Base-by-base conservation (phyloP, 2,888 invertebrate genomes). In the Limnephilus lunatus region DNA sequence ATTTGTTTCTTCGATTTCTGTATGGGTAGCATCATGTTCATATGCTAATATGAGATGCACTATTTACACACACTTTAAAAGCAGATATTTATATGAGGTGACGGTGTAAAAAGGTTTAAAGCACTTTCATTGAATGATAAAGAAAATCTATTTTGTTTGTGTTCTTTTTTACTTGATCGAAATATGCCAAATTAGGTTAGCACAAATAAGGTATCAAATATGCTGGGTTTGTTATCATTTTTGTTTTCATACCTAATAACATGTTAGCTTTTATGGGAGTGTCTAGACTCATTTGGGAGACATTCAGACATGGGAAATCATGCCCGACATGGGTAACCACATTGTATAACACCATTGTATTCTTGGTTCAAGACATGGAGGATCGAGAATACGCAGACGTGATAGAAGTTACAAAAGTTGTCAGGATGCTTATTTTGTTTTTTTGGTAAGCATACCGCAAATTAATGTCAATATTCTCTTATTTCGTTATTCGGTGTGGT, bases 1-100 rank as follows among this genome's bases (percentile, higher is more conserved):
- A 91, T 91, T 91, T 91, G 91, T 91, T 88, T 91, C 81, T 91
- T 82, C 91, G 91, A 91, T 91, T 91, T 83, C 88, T 91, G 91
- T 82, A 91, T 68, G 83, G 81, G 53, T 68, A 91, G 30, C 91
- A 53, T 89, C 82, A 81, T 91, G 88, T 31, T 19, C n/a, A 80
- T 87, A 87, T 85, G 81, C 44, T 87, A 32, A 87, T 91, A 81
- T 25, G 80, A 30, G 25, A 80, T 53, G 80, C 89, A 68, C 31
- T 9, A 31, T 68, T 15, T 15, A 68, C 7, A 68, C 25, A 68
- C 19, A 68, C 14, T 19, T n/a, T n/a, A 25, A 68, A 68, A 68
- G 0, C 68, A 68, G 68, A 9, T 68, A 9, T 68, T 68, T 68
- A 68, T 68, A n/a, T 11, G n/a, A 68, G 9, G 25, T 68, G 68